Base-by-base conservation (phyloP, 2,797 vertebrate species). In the Lophotriccus pileatus region DNA sequence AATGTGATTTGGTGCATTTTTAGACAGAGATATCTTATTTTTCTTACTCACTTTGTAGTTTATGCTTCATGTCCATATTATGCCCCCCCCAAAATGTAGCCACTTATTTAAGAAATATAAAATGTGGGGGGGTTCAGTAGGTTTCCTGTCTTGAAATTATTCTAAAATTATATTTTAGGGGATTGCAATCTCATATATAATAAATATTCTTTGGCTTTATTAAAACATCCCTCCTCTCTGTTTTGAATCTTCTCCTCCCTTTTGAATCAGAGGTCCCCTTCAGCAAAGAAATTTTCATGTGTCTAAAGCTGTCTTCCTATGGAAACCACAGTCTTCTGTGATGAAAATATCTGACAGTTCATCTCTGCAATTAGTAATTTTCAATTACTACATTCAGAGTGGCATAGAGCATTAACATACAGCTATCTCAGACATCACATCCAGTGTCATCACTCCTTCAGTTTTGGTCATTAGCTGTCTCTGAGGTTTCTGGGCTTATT, bases 351-450 rank as follows among this genome's bases (percentile, higher is more conserved):
- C 81, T 84, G 84, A 73, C 73, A 89, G 46, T 92, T 95, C 58
- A 83, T 85, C 72, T 95, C 91, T 87, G 88, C 90, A 95, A 87
- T 91, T 91, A 92, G 81, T 78, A 82, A 84, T 94, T 94, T 96
- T 96, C 89, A 87, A 58, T 95, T 94, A 87, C 63, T 86, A 34
- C 67, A 44, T 68, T 89, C 87, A 83, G 47, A 89, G 90, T 85
- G 74, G 69, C 43, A 89, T 73, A 34, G 22, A 74, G 20, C 55
- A 87, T 91, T 93, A 93, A 73, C 27, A 84, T 72, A 30, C 15
- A 90, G 43, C 75, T 90, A 28, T 60, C 85, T 84, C 74, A 78
- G 52, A 89, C 92, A 73, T 90, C 85, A 89, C 43, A 62, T 50
- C n/a, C 56, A 84, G 46, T 66, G 72, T 84, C 80, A 86, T 53